phyloP scores from a whole-genome alignment of 2,888 invertebrate species.

The Quadriops clusia region DNA sequence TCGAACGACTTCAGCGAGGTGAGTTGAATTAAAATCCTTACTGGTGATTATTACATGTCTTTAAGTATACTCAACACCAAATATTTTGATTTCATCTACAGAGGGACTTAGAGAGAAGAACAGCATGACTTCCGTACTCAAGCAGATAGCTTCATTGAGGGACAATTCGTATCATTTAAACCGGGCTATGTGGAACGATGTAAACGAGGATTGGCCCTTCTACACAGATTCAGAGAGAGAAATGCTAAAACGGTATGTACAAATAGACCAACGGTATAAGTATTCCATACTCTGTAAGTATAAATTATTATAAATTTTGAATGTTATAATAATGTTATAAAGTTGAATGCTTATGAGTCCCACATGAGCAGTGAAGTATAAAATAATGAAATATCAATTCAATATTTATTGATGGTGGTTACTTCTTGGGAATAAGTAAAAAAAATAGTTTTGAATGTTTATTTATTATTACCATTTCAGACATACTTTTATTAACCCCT shows the following conservation, averaged over 20 bases:
- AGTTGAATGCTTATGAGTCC: too few species aligned
- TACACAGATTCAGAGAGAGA: slow-evolving; percentile 83
- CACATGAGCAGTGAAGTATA: too few species aligned
- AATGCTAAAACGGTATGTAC: slow-evolving; percentile 68
- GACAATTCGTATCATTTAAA: slow-evolving; percentile 85
- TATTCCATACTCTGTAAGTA: too few species aligned
- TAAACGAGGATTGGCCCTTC: slow-evolving; percentile 89
- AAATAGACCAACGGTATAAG: too few species aligned
- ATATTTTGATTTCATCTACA: slow-evolving; percentile 34
- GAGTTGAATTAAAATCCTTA: slow-evolving; percentile 28
- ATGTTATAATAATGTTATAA: too few species aligned
- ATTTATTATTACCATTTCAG: too few species aligned
- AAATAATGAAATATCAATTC: too few species aligned
- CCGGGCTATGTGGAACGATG: slow-evolving; percentile 84
- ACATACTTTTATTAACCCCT: too few species aligned
- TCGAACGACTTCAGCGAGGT: slow-evolving; percentile 71
- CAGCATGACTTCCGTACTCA: slow-evolving; percentile 64
- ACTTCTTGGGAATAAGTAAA: too few species aligned
- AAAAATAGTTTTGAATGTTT: too few species aligned
- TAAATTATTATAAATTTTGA: too few species aligned
- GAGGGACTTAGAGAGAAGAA: slow-evolving; percentile 80
- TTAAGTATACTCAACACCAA: not conserved
- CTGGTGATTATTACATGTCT: not conserved
- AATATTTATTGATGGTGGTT: too few species aligned
- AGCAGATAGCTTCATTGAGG: slow-evolving; percentile 68